phyloP scores from a whole-genome alignment of 1,140 invertebrate genomes.

The Hyposmocoma kahamanoa region DNA sequence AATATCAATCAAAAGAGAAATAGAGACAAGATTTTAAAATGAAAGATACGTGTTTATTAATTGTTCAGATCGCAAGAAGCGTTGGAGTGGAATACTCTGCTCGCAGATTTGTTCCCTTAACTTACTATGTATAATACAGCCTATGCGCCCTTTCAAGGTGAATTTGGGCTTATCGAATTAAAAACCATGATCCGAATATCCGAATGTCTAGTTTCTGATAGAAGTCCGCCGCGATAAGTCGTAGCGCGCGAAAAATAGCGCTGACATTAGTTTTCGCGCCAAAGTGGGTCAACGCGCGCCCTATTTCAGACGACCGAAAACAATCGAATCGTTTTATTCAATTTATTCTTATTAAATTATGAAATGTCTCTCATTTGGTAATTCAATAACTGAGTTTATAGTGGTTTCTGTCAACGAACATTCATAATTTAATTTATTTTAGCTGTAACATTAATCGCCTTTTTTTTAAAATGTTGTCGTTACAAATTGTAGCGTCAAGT shows the following conservation, averaged over 20 bases:
- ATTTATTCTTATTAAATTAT: slow-evolving; percentile 20
- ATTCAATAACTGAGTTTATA: slow-evolving; percentile 6
- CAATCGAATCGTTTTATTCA: slow-evolving; percentile 18
- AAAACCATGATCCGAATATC: too few species aligned
- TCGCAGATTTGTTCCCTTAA: too few species aligned
- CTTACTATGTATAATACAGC: too few species aligned
- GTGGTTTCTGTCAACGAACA: not conserved
- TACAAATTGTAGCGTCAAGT: not conserved
- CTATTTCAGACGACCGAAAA: slow-evolving; percentile 32
- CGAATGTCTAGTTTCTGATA: too few species aligned
- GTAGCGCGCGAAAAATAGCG: slow-evolving; percentile 46
- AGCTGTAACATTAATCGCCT: not conserved
- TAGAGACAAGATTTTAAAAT: too few species aligned
- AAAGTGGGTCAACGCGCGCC: slow-evolving; percentile 39
- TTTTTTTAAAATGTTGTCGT: not conserved
- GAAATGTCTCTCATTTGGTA: slow-evolving; percentile 49
- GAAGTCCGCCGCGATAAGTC: too few species aligned
- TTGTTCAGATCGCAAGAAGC: too few species aligned
- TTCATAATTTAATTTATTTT: not conserved
- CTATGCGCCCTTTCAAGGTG: too few species aligned
- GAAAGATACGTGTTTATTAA: too few species aligned
- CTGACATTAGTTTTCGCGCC: slow-evolving; percentile 56
- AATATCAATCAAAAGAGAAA: too few species aligned
- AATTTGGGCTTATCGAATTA: too few species aligned
- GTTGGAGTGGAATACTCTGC: too few species aligned